Base-by-base conservation (phyloP, 2,888 invertebrate genomes). In the Peribatodes rhomboidaria region DNA sequence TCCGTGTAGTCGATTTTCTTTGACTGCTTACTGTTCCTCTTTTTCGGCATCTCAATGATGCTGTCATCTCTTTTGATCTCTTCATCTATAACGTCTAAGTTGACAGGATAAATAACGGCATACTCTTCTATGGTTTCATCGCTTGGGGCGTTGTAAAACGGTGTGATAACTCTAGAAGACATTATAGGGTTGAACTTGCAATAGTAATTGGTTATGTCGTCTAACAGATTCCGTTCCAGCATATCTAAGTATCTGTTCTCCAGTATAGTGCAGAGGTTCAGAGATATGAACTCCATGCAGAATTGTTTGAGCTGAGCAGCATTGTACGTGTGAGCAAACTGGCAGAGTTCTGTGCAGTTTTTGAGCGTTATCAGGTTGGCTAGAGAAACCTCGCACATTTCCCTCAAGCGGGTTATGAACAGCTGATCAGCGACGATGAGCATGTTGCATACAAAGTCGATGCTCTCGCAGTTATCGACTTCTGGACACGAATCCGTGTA, bases 351-450 rank as follows among this genome's bases (percentile, higher is more conserved):
- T 0, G 95, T 94, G 62, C 95, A 96, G 86, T 97, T 98, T 79
- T 95, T 96, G 62, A 98, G 87, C 0, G 95, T 96, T 2, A 98
- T 89, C 61, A 95, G 87, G 64, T 94, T 94, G 0, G 95, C 93
- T 35, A 97, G 84, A 0, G 95, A 89, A 1, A 95, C 88, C 84
- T 96, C 96, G 86, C 97, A 96, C 85, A 96, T 94, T 82, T 96
- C 95, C 71, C 96, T 95, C 10, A 98, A 90, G 11, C 96, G 88
- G 1, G 93, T 90, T 7, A 97, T 95, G 69, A 98, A 95, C 35
- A 97, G 94, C 78, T 98, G 97, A 83, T 98, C 98, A 22, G 97
- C 96, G 11, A 96, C 94, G 9, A 97, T 95, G 22, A 98, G 92
- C 80, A 97, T 94, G 80, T 96, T 96, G 84, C 96, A 96, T 69